These are phyloP conservation scores for Phaethornis superciliosus DNA, from an alignment of 2,113 vertebrate species.

Conservation along the genomic window DNA sequence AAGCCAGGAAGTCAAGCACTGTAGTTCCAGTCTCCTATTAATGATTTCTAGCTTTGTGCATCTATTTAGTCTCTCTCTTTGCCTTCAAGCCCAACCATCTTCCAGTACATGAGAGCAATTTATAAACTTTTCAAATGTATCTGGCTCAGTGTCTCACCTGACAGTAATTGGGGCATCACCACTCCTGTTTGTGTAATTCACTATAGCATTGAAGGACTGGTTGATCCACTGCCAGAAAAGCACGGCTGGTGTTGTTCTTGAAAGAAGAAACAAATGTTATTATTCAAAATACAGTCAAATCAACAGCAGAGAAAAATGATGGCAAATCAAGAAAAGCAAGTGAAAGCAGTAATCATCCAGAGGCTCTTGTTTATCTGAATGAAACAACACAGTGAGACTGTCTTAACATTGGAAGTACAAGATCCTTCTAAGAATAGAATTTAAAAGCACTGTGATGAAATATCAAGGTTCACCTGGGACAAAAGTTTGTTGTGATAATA, in stretches of 20 bases:
- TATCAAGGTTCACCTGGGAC: background rate
- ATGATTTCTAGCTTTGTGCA: background rate
- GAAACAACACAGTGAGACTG: background rate
- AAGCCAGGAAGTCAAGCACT: background rate
- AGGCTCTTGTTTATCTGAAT: background rate
- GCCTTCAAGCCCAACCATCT: background rate
- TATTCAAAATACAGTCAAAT: background rate
- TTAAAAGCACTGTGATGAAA: background rate
- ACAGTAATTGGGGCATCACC: slow-evolving; percentile 93
- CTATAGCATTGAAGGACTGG: slow-evolving; percentile 98
- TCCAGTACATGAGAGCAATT: background rate
- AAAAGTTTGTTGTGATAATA: background rate
- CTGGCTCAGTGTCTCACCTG: slow-evolving; percentile 76
- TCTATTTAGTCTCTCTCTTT: background rate
- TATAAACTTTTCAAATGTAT: background rate
- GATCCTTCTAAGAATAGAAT: background rate
- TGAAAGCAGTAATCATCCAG: background rate
- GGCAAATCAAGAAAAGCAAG: background rate
- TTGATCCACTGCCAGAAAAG: slow-evolving; percentile 99
- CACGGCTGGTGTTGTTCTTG: slow-evolving; percentile 92
- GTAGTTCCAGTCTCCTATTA: background rate
- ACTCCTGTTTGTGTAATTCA: slow-evolving; percentile 97
- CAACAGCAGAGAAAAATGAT: background rate
- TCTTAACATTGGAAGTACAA: background rate
- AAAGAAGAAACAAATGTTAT: background rate